Conservation (phyloP, 1,140 invertebrate genomes). For the Tetraneura akinire region DNA sequence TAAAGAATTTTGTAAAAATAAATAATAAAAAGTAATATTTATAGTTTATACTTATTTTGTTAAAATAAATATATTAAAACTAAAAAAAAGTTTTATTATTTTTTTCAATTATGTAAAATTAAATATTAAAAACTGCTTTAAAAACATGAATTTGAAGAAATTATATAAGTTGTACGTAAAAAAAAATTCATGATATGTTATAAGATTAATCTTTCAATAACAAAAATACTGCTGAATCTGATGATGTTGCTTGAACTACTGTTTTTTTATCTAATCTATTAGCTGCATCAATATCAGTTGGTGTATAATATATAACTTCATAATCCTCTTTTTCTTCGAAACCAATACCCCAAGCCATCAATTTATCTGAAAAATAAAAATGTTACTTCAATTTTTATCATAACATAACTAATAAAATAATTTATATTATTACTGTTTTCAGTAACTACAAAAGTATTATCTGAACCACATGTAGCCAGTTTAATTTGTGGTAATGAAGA, state of each 20-base stretch:
- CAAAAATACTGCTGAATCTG: constrained; percentile 42
- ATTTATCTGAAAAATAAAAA: constrained; percentile 37
- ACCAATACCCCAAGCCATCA: constrained; percentile 50
- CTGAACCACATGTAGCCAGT: constrained; percentile 33
- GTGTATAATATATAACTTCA: constrained; percentile 44
- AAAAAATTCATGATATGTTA: neutral
- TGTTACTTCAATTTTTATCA: neutral
- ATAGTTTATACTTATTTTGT: neutral
- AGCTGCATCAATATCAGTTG: constrained; percentile 36
- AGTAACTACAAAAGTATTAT: constrained; percentile 41
- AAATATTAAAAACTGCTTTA: neutral
- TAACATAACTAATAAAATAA: neutral
- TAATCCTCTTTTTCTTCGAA: constrained; percentile 44
- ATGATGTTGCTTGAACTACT: constrained; percentile 39
- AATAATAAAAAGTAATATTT: neutral
- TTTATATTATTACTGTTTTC: constrained; percentile 41
- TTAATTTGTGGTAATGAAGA: constrained; percentile 45
- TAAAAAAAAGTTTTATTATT: constrained; percentile 16
- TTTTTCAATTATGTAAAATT: constrained; percentile 11
- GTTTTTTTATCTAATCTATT: constrained; percentile 38
- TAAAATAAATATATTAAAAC: neutral
- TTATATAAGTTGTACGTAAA: neutral
- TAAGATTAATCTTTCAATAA: constrained; percentile 33
- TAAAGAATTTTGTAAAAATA: neutral
- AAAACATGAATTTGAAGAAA: neutral